These are phyloP conservation scores for Megaceryle alcyon DNA, from an alignment of 2,797 vertebrate genomes.

Conservation along the genomic window DNA sequence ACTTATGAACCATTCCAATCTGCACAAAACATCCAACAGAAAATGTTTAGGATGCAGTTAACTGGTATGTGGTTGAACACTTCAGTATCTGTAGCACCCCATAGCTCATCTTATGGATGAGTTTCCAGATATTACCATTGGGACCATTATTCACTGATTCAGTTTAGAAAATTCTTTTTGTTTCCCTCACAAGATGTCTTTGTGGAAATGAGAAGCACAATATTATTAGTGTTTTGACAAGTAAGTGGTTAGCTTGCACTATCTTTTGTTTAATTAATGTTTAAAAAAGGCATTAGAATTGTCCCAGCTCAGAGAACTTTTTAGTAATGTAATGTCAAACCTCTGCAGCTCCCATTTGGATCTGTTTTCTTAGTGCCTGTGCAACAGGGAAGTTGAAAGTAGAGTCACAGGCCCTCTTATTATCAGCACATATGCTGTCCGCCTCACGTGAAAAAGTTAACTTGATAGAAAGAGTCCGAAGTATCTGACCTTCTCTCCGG, in stretches of 20 bases:
- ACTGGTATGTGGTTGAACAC: background rate
- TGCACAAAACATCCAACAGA: background rate
- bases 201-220: constrained; percentile 19
- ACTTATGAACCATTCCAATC: background rate
- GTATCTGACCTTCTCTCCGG: constrained; percentile 48
- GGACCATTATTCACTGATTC: background rate
- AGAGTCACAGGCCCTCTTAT: background rate
- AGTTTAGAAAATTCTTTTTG: constrained; percentile 4
- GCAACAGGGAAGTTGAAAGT: background rate
- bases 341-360: background rate
- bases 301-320: background rate
- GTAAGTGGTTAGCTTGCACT: background rate
- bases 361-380: background rate
- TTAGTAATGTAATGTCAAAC: background rate
- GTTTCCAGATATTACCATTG: background rate
- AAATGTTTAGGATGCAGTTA: background rate
- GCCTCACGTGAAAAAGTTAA: constrained; percentile 28
- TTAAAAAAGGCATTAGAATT: constrained; percentile 8
- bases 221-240: constrained; percentile 6
- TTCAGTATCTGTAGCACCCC: background rate
- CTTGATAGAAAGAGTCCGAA: constrained; percentile 64
- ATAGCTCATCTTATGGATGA: background rate
- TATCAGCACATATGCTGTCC: constrained; percentile 13
- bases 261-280: background rate
- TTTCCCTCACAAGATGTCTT: background rate